Evolutionary conservation across 2,797 vertebrate species (phyloP).

Genomic region (Gallinago solitaria): DNA sequence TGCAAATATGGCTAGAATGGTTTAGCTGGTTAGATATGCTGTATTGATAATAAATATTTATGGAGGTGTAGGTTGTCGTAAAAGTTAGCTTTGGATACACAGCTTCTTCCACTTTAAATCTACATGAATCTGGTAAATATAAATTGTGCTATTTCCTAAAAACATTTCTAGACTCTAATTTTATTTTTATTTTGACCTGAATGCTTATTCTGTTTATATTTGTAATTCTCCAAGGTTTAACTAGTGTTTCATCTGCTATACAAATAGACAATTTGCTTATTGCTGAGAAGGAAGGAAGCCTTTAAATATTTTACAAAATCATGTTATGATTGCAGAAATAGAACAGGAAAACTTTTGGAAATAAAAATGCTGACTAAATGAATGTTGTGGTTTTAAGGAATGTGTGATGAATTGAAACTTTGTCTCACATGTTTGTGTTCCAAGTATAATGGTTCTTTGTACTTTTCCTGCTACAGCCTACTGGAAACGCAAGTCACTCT

Average conservation of each 20-base stretch:
- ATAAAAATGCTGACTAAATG: not conserved
- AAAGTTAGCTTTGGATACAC: not conserved
- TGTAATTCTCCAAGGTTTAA: constrained; percentile 39
- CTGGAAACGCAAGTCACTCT: not conserved
- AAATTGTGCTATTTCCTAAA: not conserved
- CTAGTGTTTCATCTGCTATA: constrained; percentile 5
- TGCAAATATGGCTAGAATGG: not conserved
- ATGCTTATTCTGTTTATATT: constrained; percentile 39
- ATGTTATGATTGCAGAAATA: not conserved
- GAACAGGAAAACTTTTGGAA: not conserved
- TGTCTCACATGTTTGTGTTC: not conserved
- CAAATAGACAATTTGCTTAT: constrained; percentile 32
- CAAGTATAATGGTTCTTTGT: not conserved
- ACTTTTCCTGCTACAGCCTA: not conserved
- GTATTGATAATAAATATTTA: not conserved
- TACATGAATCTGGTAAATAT: not conserved
- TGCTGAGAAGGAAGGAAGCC: not conserved
- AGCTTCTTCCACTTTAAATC: not conserved
- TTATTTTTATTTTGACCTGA: constrained; percentile 46
- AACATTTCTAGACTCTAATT: constrained; percentile 9
- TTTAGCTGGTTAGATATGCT: constrained; percentile 13
- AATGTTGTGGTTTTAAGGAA: not conserved
- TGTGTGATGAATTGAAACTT: not conserved
- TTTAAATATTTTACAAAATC: constrained; percentile 55
- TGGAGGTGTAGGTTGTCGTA: not conserved